phyloP scores from a whole-genome alignment of 2,113 vertebrate genomes.

The Pseudopipra pipra region DNA sequence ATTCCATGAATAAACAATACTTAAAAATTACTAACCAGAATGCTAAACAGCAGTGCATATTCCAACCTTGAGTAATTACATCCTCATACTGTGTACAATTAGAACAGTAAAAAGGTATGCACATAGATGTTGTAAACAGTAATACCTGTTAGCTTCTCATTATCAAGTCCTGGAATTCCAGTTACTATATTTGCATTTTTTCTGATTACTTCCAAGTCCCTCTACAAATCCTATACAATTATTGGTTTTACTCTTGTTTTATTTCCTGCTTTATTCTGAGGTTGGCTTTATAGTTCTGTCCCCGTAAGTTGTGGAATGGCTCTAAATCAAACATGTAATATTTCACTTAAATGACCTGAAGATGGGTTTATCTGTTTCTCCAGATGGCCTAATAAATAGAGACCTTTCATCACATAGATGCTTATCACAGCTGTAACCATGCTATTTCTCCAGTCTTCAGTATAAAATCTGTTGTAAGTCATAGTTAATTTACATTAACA shows the following conservation, averaged over 20 bases:
- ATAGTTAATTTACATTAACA: constrained; percentile 19
- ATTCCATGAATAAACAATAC: neutral
- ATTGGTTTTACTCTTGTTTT: neutral
- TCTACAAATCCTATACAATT: neutral
- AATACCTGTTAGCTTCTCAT: neutral
- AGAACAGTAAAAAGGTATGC: neutral
- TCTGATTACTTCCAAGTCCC: neutral
- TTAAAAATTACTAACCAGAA: neutral
- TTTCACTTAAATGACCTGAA: constrained; percentile 11
- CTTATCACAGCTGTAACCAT: constrained; percentile 40
- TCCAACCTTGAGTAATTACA: neutral
- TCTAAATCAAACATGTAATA: neutral
- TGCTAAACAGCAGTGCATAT: neutral
- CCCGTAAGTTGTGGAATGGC: neutral
- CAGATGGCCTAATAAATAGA: constrained; percentile 7
- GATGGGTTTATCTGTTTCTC: neutral
- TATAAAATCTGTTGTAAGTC: constrained; percentile 21
- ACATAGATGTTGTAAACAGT: neutral
- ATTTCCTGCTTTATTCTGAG: neutral
- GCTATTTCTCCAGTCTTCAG: neutral
- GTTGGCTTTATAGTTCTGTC: neutral
- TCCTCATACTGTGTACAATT: neutral
- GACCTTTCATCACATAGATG: constrained; percentile 25
- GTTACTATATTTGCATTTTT: neutral
- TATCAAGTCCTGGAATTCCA: neutral